Evolutionary conservation across 2,113 vertebrate genomes (phyloP).

Genomic region (Poecile atricapillus): DNA sequence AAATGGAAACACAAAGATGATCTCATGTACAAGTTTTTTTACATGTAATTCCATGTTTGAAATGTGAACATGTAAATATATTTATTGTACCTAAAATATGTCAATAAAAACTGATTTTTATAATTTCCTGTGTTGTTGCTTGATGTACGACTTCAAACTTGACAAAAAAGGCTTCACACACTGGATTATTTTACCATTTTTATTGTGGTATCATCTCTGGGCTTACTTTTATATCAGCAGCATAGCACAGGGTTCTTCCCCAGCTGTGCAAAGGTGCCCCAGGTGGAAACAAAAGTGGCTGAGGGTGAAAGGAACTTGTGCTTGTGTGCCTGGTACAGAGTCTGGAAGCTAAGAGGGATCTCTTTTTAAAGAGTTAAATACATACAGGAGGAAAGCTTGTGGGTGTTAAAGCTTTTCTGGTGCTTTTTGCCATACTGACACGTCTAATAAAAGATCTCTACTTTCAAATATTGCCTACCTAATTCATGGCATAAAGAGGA

Average conservation of each 20-base stretch:
- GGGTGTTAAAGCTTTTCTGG: background rate
- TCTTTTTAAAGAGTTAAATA: background rate
- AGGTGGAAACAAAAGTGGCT: background rate
- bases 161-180: background rate
- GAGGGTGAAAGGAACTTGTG: background rate
- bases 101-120: conserved; percentile 45
- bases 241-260: rapidly evolving
- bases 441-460: background rate
- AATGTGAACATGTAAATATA: conserved; percentile 39
- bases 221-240: background rate
- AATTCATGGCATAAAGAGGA: background rate
- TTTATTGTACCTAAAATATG: conserved; percentile 39
- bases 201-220: background rate
- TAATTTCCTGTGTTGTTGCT: background rate
- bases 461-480: background rate
- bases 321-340: background rate
- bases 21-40: conserved; percentile 43
- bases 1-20: conserved; percentile 38
- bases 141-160: background rate
- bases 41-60: conserved; percentile 23
- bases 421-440: background rate
- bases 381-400: background rate
- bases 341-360: background rate
- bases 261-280: background rate
- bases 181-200: background rate